Evolutionary conservation across 2,797 vertebrate species (phyloP), one percentile per base, ranked within the genome.

Genomic region (Sternarchorhynchus goeldii): DNA sequence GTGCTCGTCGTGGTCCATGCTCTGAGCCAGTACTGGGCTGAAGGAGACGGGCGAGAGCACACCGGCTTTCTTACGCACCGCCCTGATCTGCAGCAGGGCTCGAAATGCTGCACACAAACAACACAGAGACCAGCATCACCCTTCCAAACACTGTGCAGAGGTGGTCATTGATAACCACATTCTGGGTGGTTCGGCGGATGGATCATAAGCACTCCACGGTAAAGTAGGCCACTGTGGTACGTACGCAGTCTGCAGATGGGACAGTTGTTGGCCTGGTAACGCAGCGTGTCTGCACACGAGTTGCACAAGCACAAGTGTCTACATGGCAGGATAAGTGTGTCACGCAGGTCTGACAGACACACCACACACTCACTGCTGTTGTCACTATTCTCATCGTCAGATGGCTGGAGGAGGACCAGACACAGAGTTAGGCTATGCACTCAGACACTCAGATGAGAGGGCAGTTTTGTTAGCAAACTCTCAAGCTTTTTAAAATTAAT

Each of bases 331-430:
- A 98, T 98, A 74, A 98, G 95, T 0, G 97, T 98, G 89, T 98
- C 97, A 0, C 97, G 92, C 62, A 98, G 91, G 89, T 98, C 96
- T 0, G 97, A 99, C 81, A 99, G 93, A 90, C 97, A 99, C 62
- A 99, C 97, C 18, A 99, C 97, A n/a, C 97, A 99, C 90, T 99
- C 97, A 0, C 94, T 97, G 91, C 97, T 99, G 93, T 98, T 99
- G 92, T 99, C 97, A 0, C 96, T 96, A 94, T 97, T 97, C 88
- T 99, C 97, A 0, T 99, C 96, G 0, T 99, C 97, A 0, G 95
- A 94, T 1, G 95, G 96, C 96, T 99, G 88, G 4, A 64, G 60
- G 0, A 20, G 83, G 53, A 18, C 2, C 8, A 50, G 45, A 50
- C 1, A n/a, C 20, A 0, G 64, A 34, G n/a, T 32, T 18, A 63